Conservation (phyloP, 2,888 invertebrate genomes). For the Lasioglossum oenotherae region DNA sequence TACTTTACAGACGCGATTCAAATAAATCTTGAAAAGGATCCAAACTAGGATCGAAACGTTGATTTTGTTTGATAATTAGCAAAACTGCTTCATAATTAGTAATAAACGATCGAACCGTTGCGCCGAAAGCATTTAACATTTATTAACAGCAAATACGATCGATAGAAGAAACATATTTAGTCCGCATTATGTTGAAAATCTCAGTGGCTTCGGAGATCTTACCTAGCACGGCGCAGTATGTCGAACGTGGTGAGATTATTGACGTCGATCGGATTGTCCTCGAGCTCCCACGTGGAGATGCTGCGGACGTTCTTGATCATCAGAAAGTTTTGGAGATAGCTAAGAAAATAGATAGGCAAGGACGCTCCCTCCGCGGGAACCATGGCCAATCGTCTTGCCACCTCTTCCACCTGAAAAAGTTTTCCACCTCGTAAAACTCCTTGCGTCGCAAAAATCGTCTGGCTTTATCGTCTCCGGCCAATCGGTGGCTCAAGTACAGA, state of each 20-base stretch:
- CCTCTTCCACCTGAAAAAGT: conserved; percentile 88
- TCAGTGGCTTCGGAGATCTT: conserved; percentile 62
- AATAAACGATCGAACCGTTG: no score
- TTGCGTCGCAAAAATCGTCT: not conserved
- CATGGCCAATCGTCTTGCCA: conserved; percentile 93
- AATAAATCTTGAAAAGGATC: no score
- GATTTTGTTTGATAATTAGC: no score
- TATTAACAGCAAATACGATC: no score
- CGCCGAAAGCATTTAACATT: no score
- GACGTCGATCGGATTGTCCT: conserved; percentile 90
- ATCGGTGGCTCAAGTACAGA: not conserved
- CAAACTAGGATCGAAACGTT: no score
- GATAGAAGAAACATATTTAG: not conserved
- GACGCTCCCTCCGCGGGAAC: conserved; percentile 95
- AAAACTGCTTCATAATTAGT: no score
- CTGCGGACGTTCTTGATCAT: conserved; percentile 89
- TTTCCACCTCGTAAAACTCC: conserved; percentile 27
- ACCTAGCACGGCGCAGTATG: conserved; percentile 95
- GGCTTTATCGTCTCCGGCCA: conserved; percentile 17
- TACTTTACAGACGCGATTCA: no score
- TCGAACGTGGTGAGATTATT: conserved; percentile 93
- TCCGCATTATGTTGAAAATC: not conserved
- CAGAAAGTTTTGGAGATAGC: conserved; percentile 95
- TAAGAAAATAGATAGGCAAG: conserved; percentile 92
- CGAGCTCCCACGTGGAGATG: conserved; percentile 90